phyloP scores from a whole-genome alignment of 1,140 invertebrate species.

The Lasioglossum baleicum region DNA sequence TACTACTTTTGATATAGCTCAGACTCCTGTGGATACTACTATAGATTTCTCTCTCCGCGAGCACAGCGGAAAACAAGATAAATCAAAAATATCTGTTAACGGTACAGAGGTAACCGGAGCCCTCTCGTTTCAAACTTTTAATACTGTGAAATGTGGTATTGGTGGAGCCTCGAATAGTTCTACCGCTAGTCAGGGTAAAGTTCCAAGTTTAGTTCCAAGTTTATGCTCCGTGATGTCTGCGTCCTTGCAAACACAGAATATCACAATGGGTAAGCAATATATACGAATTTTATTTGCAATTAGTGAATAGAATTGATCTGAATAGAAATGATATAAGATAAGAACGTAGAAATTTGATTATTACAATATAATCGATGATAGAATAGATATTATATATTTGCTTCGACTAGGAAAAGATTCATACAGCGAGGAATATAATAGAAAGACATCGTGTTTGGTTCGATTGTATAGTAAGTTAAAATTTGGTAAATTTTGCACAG shows the following conservation, averaged over 20 bases:
- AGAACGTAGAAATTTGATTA: constrained; percentile 4
- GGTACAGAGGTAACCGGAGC: constrained; percentile 72
- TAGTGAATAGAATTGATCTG: neutral
- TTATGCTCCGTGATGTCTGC: constrained; percentile 69
- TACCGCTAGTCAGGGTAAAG: constrained; percentile 62
- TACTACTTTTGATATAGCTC: constrained; percentile 77
- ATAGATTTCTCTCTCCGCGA: constrained; percentile 75
- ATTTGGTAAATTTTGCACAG: constrained; percentile 46
- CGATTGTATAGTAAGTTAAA: constrained; percentile 40
- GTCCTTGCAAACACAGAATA: constrained; percentile 68
- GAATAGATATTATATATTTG: neutral
- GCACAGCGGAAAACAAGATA: constrained; percentile 68
- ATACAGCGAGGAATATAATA: neutral
- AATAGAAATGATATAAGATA: neutral
- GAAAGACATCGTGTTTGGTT: neutral
- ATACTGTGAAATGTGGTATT: constrained; percentile 73
- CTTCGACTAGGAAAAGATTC: neutral
- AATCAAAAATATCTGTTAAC: constrained; percentile 74
- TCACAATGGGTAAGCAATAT: constrained; percentile 71
- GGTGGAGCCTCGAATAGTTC: constrained; percentile 65
- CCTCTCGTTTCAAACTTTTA: constrained; percentile 73
- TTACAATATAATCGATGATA: neutral
- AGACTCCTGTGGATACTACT: constrained; percentile 73
- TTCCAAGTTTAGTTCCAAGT: constrained; percentile 49
- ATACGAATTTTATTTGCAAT: constrained; percentile 9